Evolutionary conservation across 92 coral and sea anemone species (phyloP).

Genomic region (Montipora capitata): DNA sequence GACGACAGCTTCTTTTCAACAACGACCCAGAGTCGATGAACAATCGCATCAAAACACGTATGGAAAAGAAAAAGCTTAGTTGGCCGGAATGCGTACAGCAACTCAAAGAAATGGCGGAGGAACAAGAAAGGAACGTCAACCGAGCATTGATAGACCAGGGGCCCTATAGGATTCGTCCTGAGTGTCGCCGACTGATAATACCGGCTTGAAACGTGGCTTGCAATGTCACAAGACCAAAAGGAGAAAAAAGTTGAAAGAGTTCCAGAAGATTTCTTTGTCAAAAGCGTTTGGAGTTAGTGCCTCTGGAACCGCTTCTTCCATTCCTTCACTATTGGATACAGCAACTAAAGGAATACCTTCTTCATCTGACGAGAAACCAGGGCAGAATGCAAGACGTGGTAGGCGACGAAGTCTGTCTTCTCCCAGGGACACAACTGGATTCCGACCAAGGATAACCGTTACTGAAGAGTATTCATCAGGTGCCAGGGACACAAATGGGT

Average conservation of each 20-base stretch:
- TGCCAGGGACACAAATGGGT: neutral
- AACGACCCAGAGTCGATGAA: slow-evolving; percentile 14
- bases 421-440: slow-evolving; percentile 26
- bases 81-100: slow-evolving; percentile 5
- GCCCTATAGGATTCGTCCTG: slow-evolving; percentile 1
- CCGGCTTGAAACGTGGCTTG: slow-evolving; percentile 4
- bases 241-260: neutral
- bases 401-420: slow-evolving; percentile 1
- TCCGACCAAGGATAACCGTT: slow-evolving; percentile 4
- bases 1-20: neutral
- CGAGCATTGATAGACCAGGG: neutral
- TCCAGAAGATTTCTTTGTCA: neutral
- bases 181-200: slow-evolving; percentile 1
- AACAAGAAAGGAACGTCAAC: neutral
- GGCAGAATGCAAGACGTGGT: slow-evolving; percentile 5
- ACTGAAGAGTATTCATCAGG: slow-evolving; percentile 9
- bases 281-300: neutral
- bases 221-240: slow-evolving; percentile 3
- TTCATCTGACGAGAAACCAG: slow-evolving; percentile 7
- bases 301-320: neutral
- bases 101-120: slow-evolving; percentile 1
- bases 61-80: neutral
- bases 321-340: neutral
- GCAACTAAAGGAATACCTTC: slow-evolving; percentile 4
- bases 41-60: neutral